Evolutionary conservation across 2,113 vertebrate genomes (phyloP).

Genomic region (Tragelaphus buxtoni): DNA sequence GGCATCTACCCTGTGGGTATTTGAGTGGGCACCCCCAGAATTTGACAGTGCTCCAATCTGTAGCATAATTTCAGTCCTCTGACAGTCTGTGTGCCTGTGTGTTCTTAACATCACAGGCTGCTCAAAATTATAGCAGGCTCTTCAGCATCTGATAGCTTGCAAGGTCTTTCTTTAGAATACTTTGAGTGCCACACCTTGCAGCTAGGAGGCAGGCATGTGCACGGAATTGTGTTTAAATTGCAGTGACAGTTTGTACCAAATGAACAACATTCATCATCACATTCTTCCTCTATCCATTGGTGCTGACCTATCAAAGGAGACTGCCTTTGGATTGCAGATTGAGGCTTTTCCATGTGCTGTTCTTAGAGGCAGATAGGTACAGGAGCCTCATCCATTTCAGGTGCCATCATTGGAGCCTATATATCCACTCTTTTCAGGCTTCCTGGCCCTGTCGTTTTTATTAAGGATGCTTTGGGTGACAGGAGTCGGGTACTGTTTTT

Average conservation of each 20-base stretch:
- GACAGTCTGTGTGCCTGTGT: not conserved
- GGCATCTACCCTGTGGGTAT: no score
- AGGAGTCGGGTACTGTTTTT: not conserved
- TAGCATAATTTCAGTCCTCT: no score
- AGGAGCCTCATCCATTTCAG: not conserved
- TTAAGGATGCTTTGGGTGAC: not conserved
- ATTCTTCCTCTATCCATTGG: not conserved
- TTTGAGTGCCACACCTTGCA: accelerated
- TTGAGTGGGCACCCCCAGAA: accelerated
- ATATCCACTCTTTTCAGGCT: not conserved
- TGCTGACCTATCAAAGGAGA: not conserved
- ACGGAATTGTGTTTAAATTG: not conserved
- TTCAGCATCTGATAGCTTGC: not conserved
- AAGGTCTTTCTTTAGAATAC: not conserved
- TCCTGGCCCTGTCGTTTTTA: not conserved
- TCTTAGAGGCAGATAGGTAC: not conserved
- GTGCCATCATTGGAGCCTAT: not conserved
- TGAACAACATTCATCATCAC: not conserved
- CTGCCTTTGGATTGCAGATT: not conserved
- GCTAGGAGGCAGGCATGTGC: not conserved
- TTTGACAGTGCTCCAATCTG: accelerated
- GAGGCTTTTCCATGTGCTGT: not conserved
- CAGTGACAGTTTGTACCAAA: not conserved
- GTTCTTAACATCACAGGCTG: not conserved
- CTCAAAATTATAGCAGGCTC: not conserved